Conservation (phyloP, 2,797 vertebrate species). For the Xenops minutus region DNA sequence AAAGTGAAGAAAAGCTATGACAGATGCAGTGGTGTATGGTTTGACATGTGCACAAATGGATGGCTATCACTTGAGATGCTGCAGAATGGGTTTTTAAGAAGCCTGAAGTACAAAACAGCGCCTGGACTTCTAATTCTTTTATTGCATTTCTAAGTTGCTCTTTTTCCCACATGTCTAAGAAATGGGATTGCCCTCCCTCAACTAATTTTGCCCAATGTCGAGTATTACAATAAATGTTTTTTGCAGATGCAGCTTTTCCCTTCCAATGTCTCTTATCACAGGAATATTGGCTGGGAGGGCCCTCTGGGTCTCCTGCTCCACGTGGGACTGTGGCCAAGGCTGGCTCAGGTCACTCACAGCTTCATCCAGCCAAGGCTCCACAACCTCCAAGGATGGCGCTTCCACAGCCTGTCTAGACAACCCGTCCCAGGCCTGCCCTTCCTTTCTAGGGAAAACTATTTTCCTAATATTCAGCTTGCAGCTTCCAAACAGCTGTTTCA, state of each 20-base stretch:
- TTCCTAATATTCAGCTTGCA: neutral
- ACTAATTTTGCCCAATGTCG: accelerated
- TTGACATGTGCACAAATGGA: neutral
- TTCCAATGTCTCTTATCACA: constrained; percentile 46
- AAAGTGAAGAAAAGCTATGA: neutral
- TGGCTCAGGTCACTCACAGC: neutral
- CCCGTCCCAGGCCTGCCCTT: constrained; percentile 16
- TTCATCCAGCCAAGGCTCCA: neutral
- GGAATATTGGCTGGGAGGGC: neutral
- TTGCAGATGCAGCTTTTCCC: constrained; percentile 9
- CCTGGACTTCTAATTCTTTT: neutral
- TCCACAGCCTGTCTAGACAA: constrained; percentile 44
- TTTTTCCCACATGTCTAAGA: neutral
- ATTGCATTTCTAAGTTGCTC: neutral
- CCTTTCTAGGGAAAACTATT: neutral
- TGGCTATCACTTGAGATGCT: neutral
- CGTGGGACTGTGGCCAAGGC: neutral
- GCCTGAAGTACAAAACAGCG: neutral
- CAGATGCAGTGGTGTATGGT: neutral
- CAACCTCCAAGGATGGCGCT: constrained; percentile 17
- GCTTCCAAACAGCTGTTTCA: neutral
- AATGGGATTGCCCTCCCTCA: neutral
- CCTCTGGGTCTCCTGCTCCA: neutral
- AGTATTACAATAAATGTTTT: neutral
- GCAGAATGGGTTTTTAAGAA: neutral